Evolutionary conservation across 2,888 invertebrate genomes (phyloP).

Genomic region (Tetheella fluctuosa): DNA sequence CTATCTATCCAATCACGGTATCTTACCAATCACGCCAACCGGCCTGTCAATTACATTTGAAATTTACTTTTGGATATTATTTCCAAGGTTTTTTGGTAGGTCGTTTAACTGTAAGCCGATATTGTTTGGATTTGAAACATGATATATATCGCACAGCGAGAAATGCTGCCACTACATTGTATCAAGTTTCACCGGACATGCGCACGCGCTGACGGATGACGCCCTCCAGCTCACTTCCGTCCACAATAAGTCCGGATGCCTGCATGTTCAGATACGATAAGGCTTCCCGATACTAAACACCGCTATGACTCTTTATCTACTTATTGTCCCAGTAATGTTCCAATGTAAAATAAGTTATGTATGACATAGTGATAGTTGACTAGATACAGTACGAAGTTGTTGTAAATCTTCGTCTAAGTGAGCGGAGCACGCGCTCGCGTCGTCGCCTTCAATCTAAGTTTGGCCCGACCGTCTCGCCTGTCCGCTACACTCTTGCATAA

Average conservation of each 20-base stretch:
- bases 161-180: constrained; percentile 25
- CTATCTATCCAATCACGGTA: no score
- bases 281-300: constrained; percentile 58
- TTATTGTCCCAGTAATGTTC: neutral
- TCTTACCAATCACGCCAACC: no score
- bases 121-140: constrained; percentile 45
- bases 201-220: constrained; percentile 76
- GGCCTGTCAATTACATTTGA: constrained; percentile 1
- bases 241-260: constrained; percentile 47
- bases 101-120: constrained; percentile 47
- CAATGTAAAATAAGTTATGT: constrained; percentile 27
- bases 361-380: constrained; percentile 36
- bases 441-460: constrained; percentile 82
- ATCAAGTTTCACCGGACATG: constrained; percentile 59
- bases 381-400: constrained; percentile 56
- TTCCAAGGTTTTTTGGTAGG: constrained; percentile 26
- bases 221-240: constrained; percentile 64
- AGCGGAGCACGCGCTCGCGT: constrained; percentile 74
- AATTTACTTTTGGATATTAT: neutral
- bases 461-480: constrained; percentile 63
- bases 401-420: constrained; percentile 75
- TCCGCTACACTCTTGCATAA: constrained; percentile 77
- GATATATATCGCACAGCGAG: constrained; percentile 49
- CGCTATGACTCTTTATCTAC: neutral
- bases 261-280: constrained; percentile 61